Evolutionary conservation across 2,888 invertebrate species (phyloP), one percentile per base, ranked within the genome.

Genomic region (Drosophila aldrichi): DNA sequence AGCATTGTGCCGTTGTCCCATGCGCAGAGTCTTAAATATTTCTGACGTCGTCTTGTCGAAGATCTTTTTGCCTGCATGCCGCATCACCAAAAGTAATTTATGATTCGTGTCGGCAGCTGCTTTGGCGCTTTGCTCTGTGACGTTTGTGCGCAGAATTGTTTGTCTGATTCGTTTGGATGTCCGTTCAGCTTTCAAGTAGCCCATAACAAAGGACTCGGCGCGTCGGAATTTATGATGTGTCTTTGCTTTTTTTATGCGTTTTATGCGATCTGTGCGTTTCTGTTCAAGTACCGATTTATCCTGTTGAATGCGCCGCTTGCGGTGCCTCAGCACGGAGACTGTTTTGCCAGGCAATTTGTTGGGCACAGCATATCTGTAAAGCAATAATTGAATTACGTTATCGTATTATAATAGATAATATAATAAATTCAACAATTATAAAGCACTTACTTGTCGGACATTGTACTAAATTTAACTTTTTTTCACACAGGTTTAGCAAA

Each of bases 261-360:
- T 91, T 32, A 89, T 79, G 56, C 92, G 91, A 25, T 90, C 86
- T 41, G 75, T 79, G 36, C 88, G 87, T 54, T 90, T 91, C 61
- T 93, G 92, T 36, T 91, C 90, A 12, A 92, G 60, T 0, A 90
- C 85, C 0, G 92, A 75, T 71, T 92, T 88, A 52, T 92, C 91
- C 65, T 92, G 91, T 1, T 88, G 82, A 54, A 93, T 92, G 29
- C 93, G 90, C 12, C 92, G 87, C 66, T 92, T 93, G 41, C 93
- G 92, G 65, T 93, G 93, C n/a, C 91, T 89, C 16, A 93, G 88
- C 41, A 93, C 91, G 7, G 92, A 92, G 0, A 93, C 91, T 56
- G 92, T 92, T 82, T 93, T 93, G 16, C 92, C 92, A 22, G 93
- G 93, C 48, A 93, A 70, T 82, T 93, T 93, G 69, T 93, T 93